Base-by-base conservation (phyloP, 30 jellyfish, hydroid and myxozoan genomes). In the Hydra vulgaris region DNA sequence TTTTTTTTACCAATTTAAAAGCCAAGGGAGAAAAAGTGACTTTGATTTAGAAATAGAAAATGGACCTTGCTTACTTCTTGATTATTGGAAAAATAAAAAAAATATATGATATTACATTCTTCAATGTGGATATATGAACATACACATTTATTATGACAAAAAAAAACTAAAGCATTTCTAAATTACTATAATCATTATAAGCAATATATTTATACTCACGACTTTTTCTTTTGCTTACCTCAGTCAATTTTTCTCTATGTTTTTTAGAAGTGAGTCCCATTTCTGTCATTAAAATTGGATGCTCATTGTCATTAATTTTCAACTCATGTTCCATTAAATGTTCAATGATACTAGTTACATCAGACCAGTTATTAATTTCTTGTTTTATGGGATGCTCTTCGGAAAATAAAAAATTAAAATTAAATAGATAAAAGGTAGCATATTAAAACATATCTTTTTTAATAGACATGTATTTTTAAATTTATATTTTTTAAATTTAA, bases 301-400 rank as follows among this genome's bases (percentile, higher is more conserved):
- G 95, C 12, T 91, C 96, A 27, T 87, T 76, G 19, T 72, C 87
- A 52, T 82, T 83, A 18, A 92, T 86, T 7, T 83, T 84, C 7
- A 92, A 89, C 22, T 81, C 95, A 18, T 70, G 88, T 71, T 92
- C 98, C 66, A 87, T 22, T 27, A 84, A 80, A 77, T 87, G 84
- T 74, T 92, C 98, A n/a, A 92, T 75, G 25, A 92, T 55, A 66
- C 82, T 85, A 83, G 74, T 53, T 0, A 92, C 94, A 70, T 92
- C 95, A 21, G 89, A 71, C 98, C 98, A 92, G 87, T 92, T 82
- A 17, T 84, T 92, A 27, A 83, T 89, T 61, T 80, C 86, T 27
- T 55, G 88, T 84, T 92, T 87, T 7, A 92, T 75, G 56, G 98
- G 98, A 72, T 92, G 96, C 27, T 92, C 98, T 92, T 5, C 12